Evolutionary conservation across 2,888 invertebrate genomes (phyloP), one percentile per base, ranked within the genome.

Genomic region (Melikaiella ostensackeni): DNA sequence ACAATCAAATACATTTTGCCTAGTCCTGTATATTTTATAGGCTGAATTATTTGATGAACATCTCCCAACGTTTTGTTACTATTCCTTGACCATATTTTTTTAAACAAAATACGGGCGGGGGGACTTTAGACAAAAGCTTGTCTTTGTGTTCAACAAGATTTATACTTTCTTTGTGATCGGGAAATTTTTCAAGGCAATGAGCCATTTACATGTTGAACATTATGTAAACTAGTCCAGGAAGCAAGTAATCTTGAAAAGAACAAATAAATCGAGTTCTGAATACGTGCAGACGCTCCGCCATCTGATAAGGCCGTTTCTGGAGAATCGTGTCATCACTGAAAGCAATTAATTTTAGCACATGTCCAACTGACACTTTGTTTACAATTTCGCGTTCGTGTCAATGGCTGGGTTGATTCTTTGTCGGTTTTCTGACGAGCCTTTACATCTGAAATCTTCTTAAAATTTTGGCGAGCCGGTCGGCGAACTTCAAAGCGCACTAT

Each of bases 401-500:
- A 79, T 80, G 80, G 78, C 73, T 77, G 57, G 77, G 78, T 75
- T 77, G 77, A 50, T 66, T 74, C 82, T 82, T 80, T 82, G 80
- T 82, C 80, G 79, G 81, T 74, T 76, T 79, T 66, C 74, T 76
- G 77, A 62, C 80, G 75, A 79, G 75, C 27, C 80, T 75, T 78
- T 79, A 66, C 75, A 79, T 77, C 74, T 66, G 75, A 79, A 77
- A 79, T 83, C 85, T 82, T 79, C 80, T 83, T 79, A 84, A 86
- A 86, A 82, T 77, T 82, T 77, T 81, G 80, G 77, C 77, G 79
- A 74, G 79, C 81, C 82, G 78, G 75, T 86, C 89, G 89, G 89
- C 86, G 75, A 81, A 89, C 87, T 86, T 91, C 89, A 90, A 91
- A 91, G 89, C 83, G 75, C 82, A 86, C 86, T 87, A 86, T 89